Conservation (phyloP, 2,113 vertebrate species). For the Carassius auratus region DNA sequence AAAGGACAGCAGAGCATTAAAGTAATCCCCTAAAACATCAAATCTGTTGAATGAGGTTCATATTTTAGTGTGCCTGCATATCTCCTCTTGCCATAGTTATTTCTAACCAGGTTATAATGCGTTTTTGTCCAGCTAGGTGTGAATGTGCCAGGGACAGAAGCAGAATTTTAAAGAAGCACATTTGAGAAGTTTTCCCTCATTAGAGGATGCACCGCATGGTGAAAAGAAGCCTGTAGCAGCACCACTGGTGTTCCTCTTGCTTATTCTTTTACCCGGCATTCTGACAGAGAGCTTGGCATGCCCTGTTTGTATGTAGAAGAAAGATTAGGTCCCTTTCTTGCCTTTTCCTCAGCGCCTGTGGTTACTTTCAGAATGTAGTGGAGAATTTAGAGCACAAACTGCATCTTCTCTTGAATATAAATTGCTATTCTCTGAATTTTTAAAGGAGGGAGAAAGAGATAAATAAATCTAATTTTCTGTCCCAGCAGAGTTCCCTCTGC, state of each 20-base stretch:
- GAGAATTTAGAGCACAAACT: slow-evolving; percentile 44
- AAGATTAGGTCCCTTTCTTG: slow-evolving; percentile 41
- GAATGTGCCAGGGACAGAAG: background rate
- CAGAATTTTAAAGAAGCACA: slow-evolving; percentile 29
- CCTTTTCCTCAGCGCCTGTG: slow-evolving; percentile 37
- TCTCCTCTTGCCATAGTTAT: background rate
- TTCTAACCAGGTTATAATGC: background rate
- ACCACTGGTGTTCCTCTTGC: slow-evolving; percentile 34
- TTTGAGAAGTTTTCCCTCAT: slow-evolving; percentile 21
- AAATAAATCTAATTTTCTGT: slow-evolving; percentile 45
- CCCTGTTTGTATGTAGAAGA: slow-evolving; percentile 31
- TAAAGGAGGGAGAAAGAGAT: slow-evolving; percentile 32
- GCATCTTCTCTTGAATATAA: slow-evolving; percentile 43
- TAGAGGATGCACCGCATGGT: slow-evolving; percentile 20
- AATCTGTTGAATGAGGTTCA: background rate
- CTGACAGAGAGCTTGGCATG: slow-evolving; percentile 24
- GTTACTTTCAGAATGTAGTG: slow-evolving; percentile 21
- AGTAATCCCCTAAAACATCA: background rate
- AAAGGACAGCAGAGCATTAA: background rate
- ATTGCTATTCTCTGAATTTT: slow-evolving; percentile 36
- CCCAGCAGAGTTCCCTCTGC: background rate
- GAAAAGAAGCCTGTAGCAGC: slow-evolving; percentile 26
- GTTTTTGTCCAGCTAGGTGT: background rate
- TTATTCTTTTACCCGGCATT: slow-evolving; percentile 21
- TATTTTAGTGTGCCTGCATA: background rate